A percentile compares a stretch with the other conserved stretches of the same genome.
Conservation (phyloP, 2,113 vertebrate genomes). For the Pedionomus torquatus region DNA sequence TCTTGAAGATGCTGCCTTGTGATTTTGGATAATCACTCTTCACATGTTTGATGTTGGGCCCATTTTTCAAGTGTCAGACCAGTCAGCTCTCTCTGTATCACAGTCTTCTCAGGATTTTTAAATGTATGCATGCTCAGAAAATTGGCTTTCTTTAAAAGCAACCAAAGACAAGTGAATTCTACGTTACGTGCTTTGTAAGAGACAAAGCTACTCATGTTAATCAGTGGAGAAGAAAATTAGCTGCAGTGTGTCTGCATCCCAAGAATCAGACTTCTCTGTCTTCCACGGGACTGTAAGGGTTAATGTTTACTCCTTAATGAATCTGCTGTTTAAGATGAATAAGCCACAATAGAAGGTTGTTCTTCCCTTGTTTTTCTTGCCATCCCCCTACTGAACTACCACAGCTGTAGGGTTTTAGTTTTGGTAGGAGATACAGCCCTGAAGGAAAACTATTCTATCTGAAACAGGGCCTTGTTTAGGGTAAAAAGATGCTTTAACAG, state of each 20-base stretch:
- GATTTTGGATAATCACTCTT: not conserved
- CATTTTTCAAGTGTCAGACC: not conserved
- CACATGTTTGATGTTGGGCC: not conserved
- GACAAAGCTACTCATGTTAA: not conserved
- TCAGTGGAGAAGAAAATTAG: not conserved
- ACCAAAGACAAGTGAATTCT: not conserved
- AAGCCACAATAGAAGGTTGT: not conserved
- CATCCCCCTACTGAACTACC: not conserved
- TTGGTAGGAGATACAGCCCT: not conserved
- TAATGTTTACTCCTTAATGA: not conserved
- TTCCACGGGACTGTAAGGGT: not conserved
- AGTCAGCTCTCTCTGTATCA: not conserved
- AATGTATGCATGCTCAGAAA: not conserved
- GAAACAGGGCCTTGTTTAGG: not conserved
- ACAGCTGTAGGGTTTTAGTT: not conserved
- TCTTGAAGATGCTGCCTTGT: not conserved
- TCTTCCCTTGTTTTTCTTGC: not conserved
- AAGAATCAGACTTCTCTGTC: not conserved
- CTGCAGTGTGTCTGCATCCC: not conserved
- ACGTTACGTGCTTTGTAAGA: not conserved
- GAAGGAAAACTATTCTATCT: not conserved
- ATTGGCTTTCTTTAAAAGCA: not conserved
- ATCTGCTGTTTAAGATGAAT: not conserved
- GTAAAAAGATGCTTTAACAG: not conserved
- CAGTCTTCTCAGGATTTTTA: not conserved